Base-by-base conservation (phyloP, 2,113 vertebrate species). In the Toxotes jaculatrix region DNA sequence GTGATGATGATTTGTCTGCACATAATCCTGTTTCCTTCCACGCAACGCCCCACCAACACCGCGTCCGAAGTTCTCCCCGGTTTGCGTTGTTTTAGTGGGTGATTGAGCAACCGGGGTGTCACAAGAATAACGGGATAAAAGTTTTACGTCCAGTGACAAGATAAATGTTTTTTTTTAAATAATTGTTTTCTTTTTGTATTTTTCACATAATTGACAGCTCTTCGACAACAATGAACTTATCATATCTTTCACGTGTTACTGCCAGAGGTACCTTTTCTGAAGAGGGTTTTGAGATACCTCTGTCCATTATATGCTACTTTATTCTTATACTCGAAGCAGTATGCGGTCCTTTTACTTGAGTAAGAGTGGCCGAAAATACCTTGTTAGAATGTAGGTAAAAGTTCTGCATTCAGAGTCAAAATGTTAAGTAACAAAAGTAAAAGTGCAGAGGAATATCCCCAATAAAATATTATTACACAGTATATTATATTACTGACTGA, bases 61-160 rank as follows among this genome's bases (percentile, higher is more conserved):
- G 42, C 70, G 87, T 74, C 77, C 87, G 86, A 89, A 91, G 89
- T 89, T 89, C 88, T 83, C 80, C 55, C 59, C 65, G 56, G n/a
- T 70, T 61, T 32, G 43, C 3, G 4, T 45, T 11, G 53, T 36
- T 13, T 34, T 9, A 38, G 16, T 5, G 16, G 10, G 19, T 4
- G 73, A 67, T 83, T 86, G 74, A 51, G 85, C 78, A 80, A 83
- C 12, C n/a, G 3, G 47, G 0, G 1, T 23, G 55, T 32, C 34
- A 74, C 82, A 34, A 59, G 55, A 67, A 53, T 7, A 55, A 68
- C 36, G 2, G 19, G 68, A 42, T 27, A n/a, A 86, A 70, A 47
- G 56, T 75, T 74, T 51, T 59, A 60, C 2, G 14, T 32, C n/a
- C 40, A 40, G 1, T 27, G 19, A 10, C 16, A 1, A 13, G 19